Evolutionary conservation across 2,888 invertebrate genomes (phyloP).

Genomic region (Teleogryllus oceanicus): DNA sequence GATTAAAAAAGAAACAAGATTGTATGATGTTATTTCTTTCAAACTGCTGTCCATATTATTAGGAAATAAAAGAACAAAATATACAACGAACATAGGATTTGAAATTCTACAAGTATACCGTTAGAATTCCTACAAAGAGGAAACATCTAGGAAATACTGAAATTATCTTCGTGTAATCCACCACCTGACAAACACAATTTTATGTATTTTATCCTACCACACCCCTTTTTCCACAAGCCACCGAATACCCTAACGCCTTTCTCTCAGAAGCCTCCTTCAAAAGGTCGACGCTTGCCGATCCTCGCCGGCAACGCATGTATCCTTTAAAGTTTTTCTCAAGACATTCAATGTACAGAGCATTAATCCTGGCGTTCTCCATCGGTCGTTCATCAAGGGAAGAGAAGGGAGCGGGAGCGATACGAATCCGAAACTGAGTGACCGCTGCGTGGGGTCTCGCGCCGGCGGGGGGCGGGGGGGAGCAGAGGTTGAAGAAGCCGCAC

Average conservation of each 20-base stretch:
- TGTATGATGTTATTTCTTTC: too few relatives aligned
- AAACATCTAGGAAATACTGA: too few relatives aligned
- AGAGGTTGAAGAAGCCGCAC: not conserved
- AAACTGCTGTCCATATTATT: too few relatives aligned
- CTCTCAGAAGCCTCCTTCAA: not conserved
- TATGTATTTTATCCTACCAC: too few relatives aligned
- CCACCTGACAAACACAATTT: too few relatives aligned
- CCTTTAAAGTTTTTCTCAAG: not conserved
- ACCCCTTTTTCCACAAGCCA: too few relatives aligned
- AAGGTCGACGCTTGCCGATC: not conserved
- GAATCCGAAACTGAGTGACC: not conserved
- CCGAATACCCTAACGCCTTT: not conserved
- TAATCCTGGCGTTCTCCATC: not conserved
- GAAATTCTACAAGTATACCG: too few relatives aligned
- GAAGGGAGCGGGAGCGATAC: not conserved
- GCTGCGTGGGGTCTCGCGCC: not conserved
- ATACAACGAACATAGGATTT: too few relatives aligned
- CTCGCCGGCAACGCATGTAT: not conserved
- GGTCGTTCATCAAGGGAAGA: not conserved
- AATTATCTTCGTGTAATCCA: too few relatives aligned
- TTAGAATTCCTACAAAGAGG: too few relatives aligned
- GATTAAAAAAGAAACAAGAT: too few relatives aligned
- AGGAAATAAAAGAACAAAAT: too few relatives aligned
- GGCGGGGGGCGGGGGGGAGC: not conserved
- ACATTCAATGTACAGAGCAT: not conserved